Evolutionary conservation across 30 jellyfish, hydroid and myxozoan genomes (phyloP), one percentile per base, ranked within the genome.

Genomic region (Pelagia noctiluca): DNA sequence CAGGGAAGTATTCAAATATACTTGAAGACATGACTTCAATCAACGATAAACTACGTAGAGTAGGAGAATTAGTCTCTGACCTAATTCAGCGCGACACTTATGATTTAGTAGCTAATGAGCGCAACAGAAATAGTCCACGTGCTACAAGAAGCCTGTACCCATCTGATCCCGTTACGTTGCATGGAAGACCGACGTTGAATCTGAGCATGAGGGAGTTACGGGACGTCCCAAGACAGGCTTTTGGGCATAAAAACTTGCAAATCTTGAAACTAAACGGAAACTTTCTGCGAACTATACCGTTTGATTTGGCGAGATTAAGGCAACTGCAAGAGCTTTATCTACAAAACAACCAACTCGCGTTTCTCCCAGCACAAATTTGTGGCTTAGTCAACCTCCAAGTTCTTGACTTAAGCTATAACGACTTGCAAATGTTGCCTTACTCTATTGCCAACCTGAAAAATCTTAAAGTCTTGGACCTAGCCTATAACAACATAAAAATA

Each of bases 341-440:
- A 22, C 94, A 84, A 35, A 84, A 84, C 77, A 84, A 84, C 84
- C 42, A 84, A 8, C 83, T 84, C 1, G 84, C 63, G 33, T 84
- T 84, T 35, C 83, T 84, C 5, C 94, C 94, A 18, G 94, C 94
- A 0, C 94, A 84, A 84, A 77, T 84, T 0, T 84, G 94, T 31
- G 94, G 76, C 4, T 26, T 84, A 47, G 67, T 63, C 1, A 72
- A 75, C 12, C 64, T 84, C 35, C 83, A 73, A 61, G 87, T 74
- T 35, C 88, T 84, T 11, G 88, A 84, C 63, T 47, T 84, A 37
- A 84, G 94, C 63, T 84, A 60, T 65, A 84, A 84, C 78, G 66
- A 62, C 25, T 52, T 84, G 22, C 61, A 47, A 63, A 73, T 74
- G 87, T 75, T 84, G 33, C 94, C 94, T 34, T 63, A 84, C 24